Evolutionary conservation across 2,113 vertebrate genomes (phyloP).

Genomic region (Melanotaenia duboulayi): DNA sequence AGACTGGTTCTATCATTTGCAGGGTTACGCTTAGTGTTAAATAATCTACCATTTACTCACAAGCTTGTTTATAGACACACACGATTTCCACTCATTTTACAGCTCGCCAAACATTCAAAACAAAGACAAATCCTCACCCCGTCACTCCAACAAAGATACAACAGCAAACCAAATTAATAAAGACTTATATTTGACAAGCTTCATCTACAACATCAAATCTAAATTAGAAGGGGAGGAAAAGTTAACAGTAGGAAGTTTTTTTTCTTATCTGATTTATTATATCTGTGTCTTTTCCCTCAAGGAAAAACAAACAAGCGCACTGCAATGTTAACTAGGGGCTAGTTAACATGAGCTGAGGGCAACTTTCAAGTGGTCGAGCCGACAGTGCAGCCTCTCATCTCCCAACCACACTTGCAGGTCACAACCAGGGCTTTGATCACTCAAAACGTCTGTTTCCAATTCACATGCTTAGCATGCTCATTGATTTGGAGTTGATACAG

Average conservation of each 20-base stretch:
- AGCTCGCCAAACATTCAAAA: slow-evolving; percentile 27
- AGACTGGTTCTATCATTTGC: slow-evolving; percentile 7
- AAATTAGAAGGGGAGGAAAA: slow-evolving; percentile 7
- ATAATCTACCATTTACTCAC: slow-evolving; percentile 12
- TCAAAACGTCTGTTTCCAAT: slow-evolving; percentile 63
- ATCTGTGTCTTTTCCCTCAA: slow-evolving; percentile 23
- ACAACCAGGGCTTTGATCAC: slow-evolving; percentile 69
- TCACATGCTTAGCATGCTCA: slow-evolving; percentile 56
- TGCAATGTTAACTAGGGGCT: slow-evolving; percentile 59
- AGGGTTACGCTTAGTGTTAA: not conserved
- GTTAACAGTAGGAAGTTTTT: too few species aligned
- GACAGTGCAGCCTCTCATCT: slow-evolving; percentile 66
- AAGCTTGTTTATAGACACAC: slow-evolving; percentile 4
- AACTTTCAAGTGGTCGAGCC: slow-evolving; percentile 65
- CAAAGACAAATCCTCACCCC: slow-evolving; percentile 3
- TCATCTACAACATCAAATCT: slow-evolving; percentile 20
- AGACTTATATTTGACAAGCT: too few species aligned
- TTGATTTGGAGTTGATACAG: slow-evolving; percentile 60
- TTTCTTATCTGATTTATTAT: slow-evolving; percentile 37
- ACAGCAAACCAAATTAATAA: too few species aligned
- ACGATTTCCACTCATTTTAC: slow-evolving; percentile 5
- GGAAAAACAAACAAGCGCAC: slow-evolving; percentile 69
- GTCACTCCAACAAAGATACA: too few species aligned
- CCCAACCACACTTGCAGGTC: slow-evolving; percentile 56
- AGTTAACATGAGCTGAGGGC: slow-evolving; percentile 53